Evolutionary conservation across 64 coral and sea anemone species (phyloP).

Genomic region (Astreopora myriophthalma): DNA sequence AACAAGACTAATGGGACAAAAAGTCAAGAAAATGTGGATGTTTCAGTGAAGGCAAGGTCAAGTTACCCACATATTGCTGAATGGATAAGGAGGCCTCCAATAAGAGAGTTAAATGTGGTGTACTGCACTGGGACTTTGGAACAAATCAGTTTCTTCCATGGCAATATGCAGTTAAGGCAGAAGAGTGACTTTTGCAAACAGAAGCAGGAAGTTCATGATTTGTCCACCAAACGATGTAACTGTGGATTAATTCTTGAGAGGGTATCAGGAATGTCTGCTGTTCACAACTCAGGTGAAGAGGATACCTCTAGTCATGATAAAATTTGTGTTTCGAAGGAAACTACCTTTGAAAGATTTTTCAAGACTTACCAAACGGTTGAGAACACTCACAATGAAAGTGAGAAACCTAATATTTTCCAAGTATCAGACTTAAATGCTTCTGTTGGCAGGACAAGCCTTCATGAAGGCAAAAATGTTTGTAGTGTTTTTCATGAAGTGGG

Average conservation of each 20-base stretch:
- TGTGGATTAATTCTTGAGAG: background rate
- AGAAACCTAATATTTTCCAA: background rate
- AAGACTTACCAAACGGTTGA: background rate
- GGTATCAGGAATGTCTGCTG: background rate
- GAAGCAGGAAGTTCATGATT: background rate
- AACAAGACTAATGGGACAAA: background rate
- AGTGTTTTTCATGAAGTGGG: background rate
- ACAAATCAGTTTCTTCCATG: slow-evolving; percentile 65
- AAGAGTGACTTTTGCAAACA: too few species aligned
- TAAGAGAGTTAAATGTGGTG: slow-evolving; percentile 34
- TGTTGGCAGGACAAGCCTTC: background rate
- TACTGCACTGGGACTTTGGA: slow-evolving; percentile 29
- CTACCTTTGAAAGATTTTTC: background rate
- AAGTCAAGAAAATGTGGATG: background rate
- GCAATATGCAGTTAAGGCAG: background rate
- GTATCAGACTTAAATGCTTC: background rate
- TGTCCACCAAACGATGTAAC: background rate
- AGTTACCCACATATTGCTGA: slow-evolving; percentile 8
- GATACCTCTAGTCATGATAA: too few species aligned
- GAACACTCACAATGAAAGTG: background rate
- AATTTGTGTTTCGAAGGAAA: background rate
- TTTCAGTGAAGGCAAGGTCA: background rate
- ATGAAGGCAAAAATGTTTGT: background rate
- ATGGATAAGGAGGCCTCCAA: slow-evolving; percentile 60
- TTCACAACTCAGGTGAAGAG: background rate